A percentile compares a stretch with the other conserved stretches of the same genome.
Evolutionary conservation across 2,797 vertebrate species (phyloP).

Genomic region (Anniella stebbinsi): DNA sequence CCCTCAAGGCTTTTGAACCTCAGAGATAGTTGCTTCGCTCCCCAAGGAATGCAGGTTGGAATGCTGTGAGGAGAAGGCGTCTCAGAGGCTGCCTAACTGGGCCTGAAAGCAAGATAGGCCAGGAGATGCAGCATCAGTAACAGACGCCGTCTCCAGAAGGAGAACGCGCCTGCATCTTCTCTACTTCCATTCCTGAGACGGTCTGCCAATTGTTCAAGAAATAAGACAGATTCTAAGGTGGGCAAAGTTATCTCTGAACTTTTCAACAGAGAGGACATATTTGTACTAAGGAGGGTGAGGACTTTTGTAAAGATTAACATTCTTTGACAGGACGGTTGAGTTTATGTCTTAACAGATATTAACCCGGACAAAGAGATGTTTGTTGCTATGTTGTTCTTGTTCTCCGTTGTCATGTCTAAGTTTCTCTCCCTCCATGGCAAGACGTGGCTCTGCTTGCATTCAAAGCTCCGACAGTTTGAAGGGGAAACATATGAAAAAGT

Average conservation of each 20-base stretch:
- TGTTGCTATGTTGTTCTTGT: neutral
- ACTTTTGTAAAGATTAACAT: constrained; percentile 28
- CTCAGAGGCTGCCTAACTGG: constrained; percentile 22
- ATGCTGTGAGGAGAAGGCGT: constrained; percentile 35
- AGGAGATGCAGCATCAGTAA: constrained; percentile 19
- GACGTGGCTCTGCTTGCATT: neutral
- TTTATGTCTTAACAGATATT: constrained; percentile 20
- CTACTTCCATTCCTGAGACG: constrained; percentile 16
- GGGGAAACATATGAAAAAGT: neutral
- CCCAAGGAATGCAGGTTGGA: constrained; percentile 26
- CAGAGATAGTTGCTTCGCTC: neutral
- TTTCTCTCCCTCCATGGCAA: neutral
- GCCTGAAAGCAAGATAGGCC: constrained; percentile 9
- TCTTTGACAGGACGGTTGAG: constrained; percentile 8
- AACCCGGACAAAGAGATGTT: neutral
- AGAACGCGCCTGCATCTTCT: neutral
- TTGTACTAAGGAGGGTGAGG: constrained; percentile 5
- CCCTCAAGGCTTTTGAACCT: constrained; percentile 42
- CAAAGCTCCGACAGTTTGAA: neutral
- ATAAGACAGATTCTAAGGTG: constrained; percentile 13
- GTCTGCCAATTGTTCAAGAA: constrained; percentile 12
- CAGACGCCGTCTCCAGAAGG: constrained; percentile 17
- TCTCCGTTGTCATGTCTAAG: neutral
- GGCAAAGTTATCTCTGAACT: constrained; percentile 18
- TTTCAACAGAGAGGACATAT: neutral